Conservation (phyloP, 2,797 vertebrate genomes). For the Cyprinella venusta region DNA sequence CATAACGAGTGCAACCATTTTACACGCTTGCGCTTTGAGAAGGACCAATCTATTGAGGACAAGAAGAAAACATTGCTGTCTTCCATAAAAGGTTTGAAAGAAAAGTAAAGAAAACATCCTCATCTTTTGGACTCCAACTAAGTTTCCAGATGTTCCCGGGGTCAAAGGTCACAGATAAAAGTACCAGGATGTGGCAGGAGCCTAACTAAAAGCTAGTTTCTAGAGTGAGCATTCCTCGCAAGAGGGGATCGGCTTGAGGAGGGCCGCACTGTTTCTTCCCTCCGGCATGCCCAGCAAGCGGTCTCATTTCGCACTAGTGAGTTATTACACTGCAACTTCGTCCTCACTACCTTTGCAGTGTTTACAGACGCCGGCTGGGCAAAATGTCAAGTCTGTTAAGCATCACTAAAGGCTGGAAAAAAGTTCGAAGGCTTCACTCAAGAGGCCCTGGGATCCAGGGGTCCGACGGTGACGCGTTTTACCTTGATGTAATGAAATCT, state of each 20-base stretch:
- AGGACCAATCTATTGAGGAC: conserved; percentile 66
- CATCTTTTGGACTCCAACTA: conserved; percentile 84
- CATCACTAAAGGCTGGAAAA: conserved; percentile 69
- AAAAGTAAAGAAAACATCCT: conserved; percentile 90
- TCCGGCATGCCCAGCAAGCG: conserved; percentile 81
- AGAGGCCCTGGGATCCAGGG: conserved; percentile 34
- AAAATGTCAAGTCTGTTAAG: conserved; percentile 78
- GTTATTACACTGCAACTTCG: conserved; percentile 82
- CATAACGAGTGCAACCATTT: conserved; percentile 78
- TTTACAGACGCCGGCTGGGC: conserved; percentile 76
- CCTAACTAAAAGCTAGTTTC: conserved; percentile 78
- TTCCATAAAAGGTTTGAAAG: conserved; percentile 72
- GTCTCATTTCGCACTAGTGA: conserved; percentile 83
- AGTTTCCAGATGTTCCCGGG: conserved; percentile 94
- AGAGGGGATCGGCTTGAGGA: conserved; percentile 79
- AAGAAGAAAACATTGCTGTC: conserved; percentile 60
- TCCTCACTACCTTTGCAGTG: conserved; percentile 74
- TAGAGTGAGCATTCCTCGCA: conserved; percentile 84
- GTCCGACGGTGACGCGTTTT: conserved; percentile 51
- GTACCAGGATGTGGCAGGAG: conserved; percentile 88
- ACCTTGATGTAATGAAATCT: conserved; percentile 20
- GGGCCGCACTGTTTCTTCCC: conserved; percentile 82
- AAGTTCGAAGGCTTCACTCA: conserved; percentile 64
- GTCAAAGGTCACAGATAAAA: conserved; percentile 96
- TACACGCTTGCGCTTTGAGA: conserved; percentile 52